Evolutionary conservation across 2,888 invertebrate genomes (phyloP).

Genomic region (Meghimatium bilineatum): DNA sequence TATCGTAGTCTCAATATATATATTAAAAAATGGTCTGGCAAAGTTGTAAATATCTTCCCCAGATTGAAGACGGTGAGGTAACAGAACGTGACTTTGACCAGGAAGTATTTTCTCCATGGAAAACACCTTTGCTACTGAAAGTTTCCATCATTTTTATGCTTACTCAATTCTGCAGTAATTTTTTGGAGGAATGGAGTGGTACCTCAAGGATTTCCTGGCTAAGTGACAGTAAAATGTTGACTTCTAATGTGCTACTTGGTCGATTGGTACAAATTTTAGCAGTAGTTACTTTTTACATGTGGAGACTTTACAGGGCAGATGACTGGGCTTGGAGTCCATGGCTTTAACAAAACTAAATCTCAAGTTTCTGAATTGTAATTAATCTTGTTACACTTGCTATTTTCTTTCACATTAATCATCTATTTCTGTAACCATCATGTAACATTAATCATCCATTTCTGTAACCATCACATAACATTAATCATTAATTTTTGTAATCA

Average conservation of each 20-base stretch:
- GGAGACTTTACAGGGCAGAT: conserved; percentile 66
- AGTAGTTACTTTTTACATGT: conserved; percentile 65
- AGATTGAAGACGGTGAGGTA: not conserved
- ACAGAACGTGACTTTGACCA: conserved; percentile 48
- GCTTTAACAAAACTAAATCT: conserved; percentile 47
- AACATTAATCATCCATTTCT: too few relatives aligned
- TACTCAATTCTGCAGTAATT: conserved; percentile 62
- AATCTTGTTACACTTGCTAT: too few relatives aligned
- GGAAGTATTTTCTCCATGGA: conserved; percentile 58
- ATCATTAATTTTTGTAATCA: too few relatives aligned
- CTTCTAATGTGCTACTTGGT: conserved; percentile 61
- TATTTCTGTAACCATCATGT: too few relatives aligned
- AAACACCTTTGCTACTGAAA: conserved; percentile 65
- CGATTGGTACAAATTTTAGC: conserved; percentile 63
- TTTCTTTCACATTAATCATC: too few relatives aligned
- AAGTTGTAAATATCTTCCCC: not conserved
- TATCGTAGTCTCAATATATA: too few relatives aligned
- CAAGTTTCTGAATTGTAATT: too few relatives aligned
- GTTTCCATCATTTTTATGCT: conserved; percentile 67
- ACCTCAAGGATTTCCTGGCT: conserved; percentile 51
- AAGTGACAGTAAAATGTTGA: conserved; percentile 49
- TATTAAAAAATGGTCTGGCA: too few relatives aligned
- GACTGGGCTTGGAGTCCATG: conserved; percentile 68
- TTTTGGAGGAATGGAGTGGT: conserved; percentile 62
- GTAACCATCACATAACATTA: too few relatives aligned